Evolutionary conservation across 2,113 vertebrate species (phyloP), one percentile per base, ranked within the genome.

Genomic region (Tyto alba): DNA sequence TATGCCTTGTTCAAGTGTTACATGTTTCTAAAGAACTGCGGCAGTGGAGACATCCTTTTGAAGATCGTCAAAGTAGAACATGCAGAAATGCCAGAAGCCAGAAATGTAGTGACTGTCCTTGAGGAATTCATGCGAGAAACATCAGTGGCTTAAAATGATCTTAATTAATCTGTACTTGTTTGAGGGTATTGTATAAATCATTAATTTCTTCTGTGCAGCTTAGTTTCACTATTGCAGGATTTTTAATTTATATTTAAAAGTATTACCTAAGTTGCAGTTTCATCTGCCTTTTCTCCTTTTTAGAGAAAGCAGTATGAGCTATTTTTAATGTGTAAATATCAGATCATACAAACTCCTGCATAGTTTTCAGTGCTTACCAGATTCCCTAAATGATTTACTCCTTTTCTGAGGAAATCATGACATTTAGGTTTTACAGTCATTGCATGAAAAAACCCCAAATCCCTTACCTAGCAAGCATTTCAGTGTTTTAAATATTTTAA

Each of bases 1-100:
- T 99, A 99, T 1, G 99, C 99, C 59, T 93, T 99, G 94, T 99
- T 99, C 97, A 99, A 98, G 96, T 99, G 99, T 97, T 99, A 98
- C 91, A 97, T 98, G 95, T 99, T 99, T 97, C 98, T 99, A 27
- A 99, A 98, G 98, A 98, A 98, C 97, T 99, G 99, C 47, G 99
- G 99, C 62, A 99, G 99, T 12, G 99, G 99, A 3, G 99, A 99
- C 29, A 97, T 99, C 81, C 98, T 99, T 82, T 95, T 99, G 95
- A 99, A 99, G 96, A 99, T 99, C 21, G 99, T 99, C 40, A 98
- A 98, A 90, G 98, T 99, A 6, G 99, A 99, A 94, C 99, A 99
- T 66, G 98, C 98, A 67, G 99, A 99, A 97, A 98, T 99, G 98
- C 99, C 98, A 1, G 99, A 99, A 96, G 99, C 99, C 96, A 99